phyloP scores from a whole-genome alignment of 2,113 vertebrate species.

The Pteropus alecto region DNA sequence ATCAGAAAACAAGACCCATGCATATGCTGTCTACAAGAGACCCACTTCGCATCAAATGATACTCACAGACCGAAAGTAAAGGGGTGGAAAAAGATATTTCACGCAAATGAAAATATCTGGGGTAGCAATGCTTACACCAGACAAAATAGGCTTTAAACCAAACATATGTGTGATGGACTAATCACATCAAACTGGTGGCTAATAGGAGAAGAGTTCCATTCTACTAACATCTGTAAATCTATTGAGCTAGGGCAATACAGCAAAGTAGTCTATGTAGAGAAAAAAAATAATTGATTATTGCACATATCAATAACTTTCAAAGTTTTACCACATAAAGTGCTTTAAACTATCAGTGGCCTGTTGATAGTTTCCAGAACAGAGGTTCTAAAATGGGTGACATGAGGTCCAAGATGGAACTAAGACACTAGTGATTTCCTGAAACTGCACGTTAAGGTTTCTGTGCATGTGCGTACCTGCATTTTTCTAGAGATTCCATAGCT shows the following conservation, averaged over 20 bases:
- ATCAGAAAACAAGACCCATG: too few relatives aligned
- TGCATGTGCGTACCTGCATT: neutral
- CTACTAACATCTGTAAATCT: conserved; percentile 95
- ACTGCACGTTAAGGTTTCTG: neutral
- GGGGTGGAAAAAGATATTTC: too few relatives aligned
- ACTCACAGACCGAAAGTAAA: too few relatives aligned
- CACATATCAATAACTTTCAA: neutral
- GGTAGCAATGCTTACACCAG: too few relatives aligned
- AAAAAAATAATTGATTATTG: neutral
- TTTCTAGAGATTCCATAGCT: neutral
- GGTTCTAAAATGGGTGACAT: neutral
- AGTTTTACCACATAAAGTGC: neutral
- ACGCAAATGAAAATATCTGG: too few relatives aligned
- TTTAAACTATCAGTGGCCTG: neutral
- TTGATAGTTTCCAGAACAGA: neutral
- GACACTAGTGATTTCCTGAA: neutral
- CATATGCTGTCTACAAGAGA: too few relatives aligned
- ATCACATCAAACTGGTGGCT: conserved; percentile 99
- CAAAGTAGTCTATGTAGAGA: conserved; percentile 89
- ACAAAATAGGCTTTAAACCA: too few relatives aligned
- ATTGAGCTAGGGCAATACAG: conserved; percentile 96
- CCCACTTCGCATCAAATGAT: too few relatives aligned
- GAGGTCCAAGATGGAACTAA: neutral
- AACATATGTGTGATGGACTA: conserved; percentile 98
- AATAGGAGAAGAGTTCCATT: conserved; percentile 98